Percentiles rank a stretch among this genome's conserved stretches.
phyloP scores from a whole-genome alignment of 2,113 vertebrate genomes.

The Mormoops blainvillei region DNA sequence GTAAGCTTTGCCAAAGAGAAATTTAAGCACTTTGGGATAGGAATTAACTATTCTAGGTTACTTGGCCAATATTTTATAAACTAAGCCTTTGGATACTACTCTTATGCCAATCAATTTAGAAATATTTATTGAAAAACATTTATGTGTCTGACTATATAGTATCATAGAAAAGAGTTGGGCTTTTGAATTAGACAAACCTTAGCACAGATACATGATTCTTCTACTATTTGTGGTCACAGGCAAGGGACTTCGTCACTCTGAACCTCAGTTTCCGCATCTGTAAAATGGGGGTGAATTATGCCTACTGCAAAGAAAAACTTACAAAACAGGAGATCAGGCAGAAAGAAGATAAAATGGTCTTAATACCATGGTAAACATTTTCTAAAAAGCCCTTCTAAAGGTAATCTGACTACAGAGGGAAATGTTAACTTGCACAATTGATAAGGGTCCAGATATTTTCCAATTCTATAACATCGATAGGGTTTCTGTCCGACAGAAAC shows the following conservation, averaged over 20 bases:
- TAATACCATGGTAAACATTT: not conserved
- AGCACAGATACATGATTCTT: not conserved
- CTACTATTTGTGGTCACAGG: not conserved
- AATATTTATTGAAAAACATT: not conserved
- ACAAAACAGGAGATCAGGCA: not conserved
- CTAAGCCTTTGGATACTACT: not conserved
- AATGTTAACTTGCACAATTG: not conserved
- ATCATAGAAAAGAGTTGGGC: not conserved
- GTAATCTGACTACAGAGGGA: not conserved
- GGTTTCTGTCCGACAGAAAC: not conserved
- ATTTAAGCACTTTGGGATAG: not conserved
- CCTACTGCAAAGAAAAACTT: not conserved
- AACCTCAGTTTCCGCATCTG: not conserved
- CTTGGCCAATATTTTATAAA: not conserved
- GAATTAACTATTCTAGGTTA: not conserved
- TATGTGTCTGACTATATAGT: not conserved
- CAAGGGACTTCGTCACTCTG: not conserved
- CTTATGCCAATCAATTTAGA: not conserved
- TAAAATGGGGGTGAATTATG: not conserved
- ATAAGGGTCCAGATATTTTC: not conserved
- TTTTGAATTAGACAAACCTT: not conserved
- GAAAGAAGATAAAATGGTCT: not conserved
- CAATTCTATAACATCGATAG: not conserved
- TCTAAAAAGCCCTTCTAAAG: not conserved
- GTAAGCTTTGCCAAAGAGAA: not conserved